Conservation (phyloP, 2,113 vertebrate genomes). For the Clarias batrachus region DNA sequence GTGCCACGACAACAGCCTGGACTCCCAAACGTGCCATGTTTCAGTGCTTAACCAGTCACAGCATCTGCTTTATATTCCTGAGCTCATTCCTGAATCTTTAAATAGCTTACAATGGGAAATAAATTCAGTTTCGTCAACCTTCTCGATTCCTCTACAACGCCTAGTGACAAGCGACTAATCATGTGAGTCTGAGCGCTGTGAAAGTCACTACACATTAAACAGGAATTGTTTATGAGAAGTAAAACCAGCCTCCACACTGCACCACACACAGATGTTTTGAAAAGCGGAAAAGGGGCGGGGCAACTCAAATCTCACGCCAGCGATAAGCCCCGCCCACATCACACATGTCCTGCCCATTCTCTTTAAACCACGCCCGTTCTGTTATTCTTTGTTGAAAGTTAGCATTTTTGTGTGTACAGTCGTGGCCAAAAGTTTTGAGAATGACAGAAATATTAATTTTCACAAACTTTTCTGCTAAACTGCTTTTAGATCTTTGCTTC, state of each 20-base stretch:
- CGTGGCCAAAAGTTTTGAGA: too few species aligned
- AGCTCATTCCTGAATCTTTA: slow-evolving; percentile 42
- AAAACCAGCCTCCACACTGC: background rate
- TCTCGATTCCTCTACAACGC: slow-evolving; percentile 56
- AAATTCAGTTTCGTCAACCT: background rate
- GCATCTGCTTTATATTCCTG: slow-evolving; percentile 54
- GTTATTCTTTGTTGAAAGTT: background rate
- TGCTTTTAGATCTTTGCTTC: too few species aligned
- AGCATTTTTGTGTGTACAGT: background rate
- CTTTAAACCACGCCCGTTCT: background rate
- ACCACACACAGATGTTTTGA: background rate
- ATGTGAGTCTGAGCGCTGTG: slow-evolving; percentile 65
- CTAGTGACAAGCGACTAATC: slow-evolving; percentile 71
- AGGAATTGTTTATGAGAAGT: background rate
- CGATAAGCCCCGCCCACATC: background rate
- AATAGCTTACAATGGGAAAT: slow-evolving; percentile 6
- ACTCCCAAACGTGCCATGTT: slow-evolving; percentile 65
- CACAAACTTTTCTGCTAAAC: too few species aligned
- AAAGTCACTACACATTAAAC: background rate
- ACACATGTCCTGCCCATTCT: accelerated
- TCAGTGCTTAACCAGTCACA: slow-evolving; percentile 43
- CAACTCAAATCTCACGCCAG: background rate
- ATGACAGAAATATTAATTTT: too few species aligned
- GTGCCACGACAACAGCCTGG: slow-evolving; percentile 51
- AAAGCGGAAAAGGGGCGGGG: background rate